Conservation (phyloP, 2,888 invertebrate species). For the Agapostemon virescens region DNA sequence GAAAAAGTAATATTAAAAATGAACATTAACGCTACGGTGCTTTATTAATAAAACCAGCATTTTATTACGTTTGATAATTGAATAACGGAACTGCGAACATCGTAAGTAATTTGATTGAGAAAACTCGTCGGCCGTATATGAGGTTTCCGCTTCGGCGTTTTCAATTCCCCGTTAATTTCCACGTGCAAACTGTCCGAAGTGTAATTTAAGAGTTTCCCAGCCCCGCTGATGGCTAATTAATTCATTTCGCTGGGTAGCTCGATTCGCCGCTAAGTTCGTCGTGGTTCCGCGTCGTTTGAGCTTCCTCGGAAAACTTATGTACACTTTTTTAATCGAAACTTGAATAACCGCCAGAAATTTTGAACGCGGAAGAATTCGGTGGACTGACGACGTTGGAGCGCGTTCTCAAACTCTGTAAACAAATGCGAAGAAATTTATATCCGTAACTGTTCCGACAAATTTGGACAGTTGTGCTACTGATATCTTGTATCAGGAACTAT, state of each 20-base stretch:
- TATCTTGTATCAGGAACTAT: neutral
- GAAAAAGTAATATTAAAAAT: neutral
- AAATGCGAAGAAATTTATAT: neutral
- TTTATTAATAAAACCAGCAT: neutral
- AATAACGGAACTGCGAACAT: neutral
- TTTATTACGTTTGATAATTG: neutral
- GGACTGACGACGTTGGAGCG: neutral
- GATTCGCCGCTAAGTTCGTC: neutral
- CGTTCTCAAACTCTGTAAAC: neutral
- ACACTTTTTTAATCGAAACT: conserved; percentile 15
- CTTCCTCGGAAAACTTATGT: neutral
- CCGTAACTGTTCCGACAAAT: neutral
- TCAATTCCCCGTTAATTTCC: neutral
- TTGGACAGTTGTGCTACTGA: neutral
- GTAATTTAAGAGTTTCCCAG: conserved; percentile 1
- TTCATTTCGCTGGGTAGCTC: neutral
- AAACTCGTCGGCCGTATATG: neutral
- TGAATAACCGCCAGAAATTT: neutral
- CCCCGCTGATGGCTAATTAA: neutral
- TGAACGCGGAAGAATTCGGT: neutral
- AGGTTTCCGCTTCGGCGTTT: neutral
- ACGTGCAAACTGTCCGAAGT: neutral
- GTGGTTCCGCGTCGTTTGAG: neutral
- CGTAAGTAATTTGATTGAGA: neutral
- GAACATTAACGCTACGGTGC: neutral